Percentiles rank a stretch among this genome's conserved stretches.
phyloP scores from a whole-genome alignment of 2,888 invertebrate genomes.

The Axea sp. region DNA sequence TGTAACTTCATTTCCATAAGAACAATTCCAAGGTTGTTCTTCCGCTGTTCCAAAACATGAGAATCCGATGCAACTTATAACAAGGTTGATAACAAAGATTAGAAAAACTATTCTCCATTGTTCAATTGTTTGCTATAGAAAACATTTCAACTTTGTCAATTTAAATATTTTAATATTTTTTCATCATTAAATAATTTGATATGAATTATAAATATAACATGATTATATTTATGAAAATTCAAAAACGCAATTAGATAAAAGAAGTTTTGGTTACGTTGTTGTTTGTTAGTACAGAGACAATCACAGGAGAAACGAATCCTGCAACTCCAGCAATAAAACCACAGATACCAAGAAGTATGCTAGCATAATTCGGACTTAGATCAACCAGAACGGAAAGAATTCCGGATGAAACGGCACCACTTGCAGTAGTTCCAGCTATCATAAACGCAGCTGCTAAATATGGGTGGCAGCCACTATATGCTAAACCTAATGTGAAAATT shows the following conservation, averaged over 20 bases:
- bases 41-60: constrained; percentile 72
- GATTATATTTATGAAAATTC: neutral
- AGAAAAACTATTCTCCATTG: constrained; percentile 76
- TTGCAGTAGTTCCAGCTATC: constrained; percentile 83
- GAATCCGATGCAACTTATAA: constrained; percentile 67
- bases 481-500: constrained; percentile 82
- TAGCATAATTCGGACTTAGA: constrained; percentile 83
- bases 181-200: too few relatives aligned
- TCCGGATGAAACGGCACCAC: constrained; percentile 85
- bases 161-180: too few relatives aligned
- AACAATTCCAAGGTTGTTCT: constrained; percentile 74
- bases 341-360: constrained; percentile 83
- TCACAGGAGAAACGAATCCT: constrained; percentile 83
- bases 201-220: neutral
- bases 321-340: constrained; percentile 82
- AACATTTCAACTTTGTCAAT: too few relatives aligned
- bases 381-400: constrained; percentile 85
- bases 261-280: constrained; percentile 81
- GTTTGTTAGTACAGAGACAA: constrained; percentile 83
- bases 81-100: constrained; percentile 71
- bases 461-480: constrained; percentile 84
- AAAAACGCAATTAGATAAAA: constrained; percentile 18
- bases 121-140: constrained; percentile 74
- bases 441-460: constrained; percentile 82
- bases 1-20: constrained; percentile 49